Evolutionary conservation across 2,797 vertebrate species (phyloP).

Genomic region (Sternotherus odoratus): DNA sequence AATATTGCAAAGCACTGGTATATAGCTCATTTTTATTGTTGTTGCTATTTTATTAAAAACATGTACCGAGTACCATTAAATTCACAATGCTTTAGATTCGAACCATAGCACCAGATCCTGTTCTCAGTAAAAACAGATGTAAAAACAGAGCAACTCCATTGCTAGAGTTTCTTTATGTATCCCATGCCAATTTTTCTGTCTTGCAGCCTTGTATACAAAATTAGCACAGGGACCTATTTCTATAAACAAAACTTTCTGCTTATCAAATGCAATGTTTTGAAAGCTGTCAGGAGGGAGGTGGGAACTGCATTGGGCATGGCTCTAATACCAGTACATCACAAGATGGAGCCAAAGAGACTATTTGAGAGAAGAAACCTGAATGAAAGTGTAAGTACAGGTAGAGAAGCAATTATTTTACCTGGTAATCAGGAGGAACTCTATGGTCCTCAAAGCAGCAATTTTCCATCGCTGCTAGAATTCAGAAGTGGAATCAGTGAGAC

Average conservation of each 20-base stretch:
- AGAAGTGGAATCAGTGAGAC: not conserved
- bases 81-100: not conserved
- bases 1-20: not conserved
- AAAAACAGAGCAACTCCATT: not conserved
- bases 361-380: not conserved
- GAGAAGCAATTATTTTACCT: not conserved
- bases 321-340: slow-evolving; percentile 57
- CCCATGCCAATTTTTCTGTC: not conserved
- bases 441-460: slow-evolving; percentile 24
- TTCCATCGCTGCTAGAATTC: slow-evolving; percentile 31
- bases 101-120: not conserved
- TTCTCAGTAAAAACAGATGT: not conserved
- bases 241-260: not conserved
- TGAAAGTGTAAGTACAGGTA: slow-evolving; percentile 3
- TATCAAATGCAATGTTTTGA: not conserved
- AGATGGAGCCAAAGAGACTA: slow-evolving; percentile 78
- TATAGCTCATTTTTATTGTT: not conserved
- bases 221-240: not conserved
- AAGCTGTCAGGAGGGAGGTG: slow-evolving; percentile 1
- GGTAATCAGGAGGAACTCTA: not conserved
- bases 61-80: not conserved
- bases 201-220: not conserved
- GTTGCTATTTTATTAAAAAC: slow-evolving; percentile 14
- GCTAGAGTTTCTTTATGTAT: not conserved
- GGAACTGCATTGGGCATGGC: not conserved